These are phyloP conservation scores for Tinea semifulvella DNA, from an alignment of 2,888 invertebrate genomes.

Conservation along the genomic window DNA sequence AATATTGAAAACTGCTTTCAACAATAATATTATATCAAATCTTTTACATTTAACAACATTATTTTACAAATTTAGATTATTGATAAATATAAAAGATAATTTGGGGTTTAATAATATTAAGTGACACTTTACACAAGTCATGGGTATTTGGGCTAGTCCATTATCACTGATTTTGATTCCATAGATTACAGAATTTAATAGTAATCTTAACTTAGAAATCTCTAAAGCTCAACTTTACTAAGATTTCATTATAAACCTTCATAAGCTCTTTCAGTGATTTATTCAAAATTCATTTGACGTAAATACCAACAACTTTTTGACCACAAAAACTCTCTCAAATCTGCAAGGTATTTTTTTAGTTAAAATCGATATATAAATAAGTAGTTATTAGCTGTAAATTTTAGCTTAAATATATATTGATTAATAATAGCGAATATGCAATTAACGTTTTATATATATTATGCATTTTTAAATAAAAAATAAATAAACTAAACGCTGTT, in stretches of 20 bases:
- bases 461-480: too few species aligned
- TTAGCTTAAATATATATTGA: too few species aligned
- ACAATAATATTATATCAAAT: neutral
- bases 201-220: neutral
- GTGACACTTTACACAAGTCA: slow-evolving; percentile 5
- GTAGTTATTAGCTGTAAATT: too few species aligned
- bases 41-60: neutral
- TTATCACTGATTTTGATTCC: slow-evolving; percentile 7
- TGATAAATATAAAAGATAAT: neutral
- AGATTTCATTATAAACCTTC: slow-evolving; percentile 1
- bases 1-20: slow-evolving; percentile 3
- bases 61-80: neutral
- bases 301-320: too few species aligned
- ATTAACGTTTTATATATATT: too few species aligned
- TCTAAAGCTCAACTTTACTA: neutral
- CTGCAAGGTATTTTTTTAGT: too few species aligned
- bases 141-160: slow-evolving; percentile 5
- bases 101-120: neutral
- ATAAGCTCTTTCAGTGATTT: slow-evolving; percentile 9
- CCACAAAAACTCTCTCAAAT: too few species aligned
- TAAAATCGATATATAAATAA: too few species aligned
- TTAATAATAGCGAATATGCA: too few species aligned
- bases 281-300: neutral
- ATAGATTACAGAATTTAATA: neutral
- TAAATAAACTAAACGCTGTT: too few species aligned